phyloP scores from a whole-genome alignment of 2,113 vertebrate genomes.

The Arothron firmamentum region DNA sequence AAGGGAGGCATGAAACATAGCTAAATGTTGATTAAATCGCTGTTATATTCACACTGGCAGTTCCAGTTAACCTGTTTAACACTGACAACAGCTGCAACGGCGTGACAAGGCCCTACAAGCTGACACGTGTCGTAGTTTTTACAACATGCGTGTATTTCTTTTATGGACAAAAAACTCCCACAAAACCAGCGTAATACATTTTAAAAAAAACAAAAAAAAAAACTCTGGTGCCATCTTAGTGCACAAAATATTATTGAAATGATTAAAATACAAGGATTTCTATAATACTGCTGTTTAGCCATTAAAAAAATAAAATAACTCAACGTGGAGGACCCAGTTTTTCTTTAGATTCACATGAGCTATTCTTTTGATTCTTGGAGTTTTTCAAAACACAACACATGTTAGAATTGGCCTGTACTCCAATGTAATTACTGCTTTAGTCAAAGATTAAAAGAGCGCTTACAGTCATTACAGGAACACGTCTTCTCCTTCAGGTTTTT shows the following conservation, averaged over 20 bases:
- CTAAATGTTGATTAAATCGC: slow-evolving; percentile 64
- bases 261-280: too few species aligned
- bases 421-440: slow-evolving; percentile 8
- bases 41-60: slow-evolving; percentile 46
- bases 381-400: slow-evolving; percentile 1
- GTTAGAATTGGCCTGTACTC: background rate
- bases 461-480: too few species aligned
- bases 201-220: background rate
- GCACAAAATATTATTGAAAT: too few species aligned
- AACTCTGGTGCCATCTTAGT: too few species aligned
- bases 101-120: slow-evolving; percentile 38
- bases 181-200: background rate
- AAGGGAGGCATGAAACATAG: slow-evolving; percentile 47
- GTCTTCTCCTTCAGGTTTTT: background rate
- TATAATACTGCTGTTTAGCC: too few species aligned
- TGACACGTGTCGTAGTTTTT: slow-evolving; percentile 11
- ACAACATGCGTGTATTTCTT: background rate
- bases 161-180: background rate
- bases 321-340: background rate
- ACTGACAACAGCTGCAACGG: slow-evolving; percentile 45
- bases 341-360: background rate
- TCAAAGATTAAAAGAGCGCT: too few species aligned
- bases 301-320: background rate
- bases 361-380: background rate
- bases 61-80: slow-evolving; percentile 64